These are phyloP conservation scores for Axis porcinus DNA, from an alignment of 2,113 vertebrate species.

Conservation along the genomic window DNA sequence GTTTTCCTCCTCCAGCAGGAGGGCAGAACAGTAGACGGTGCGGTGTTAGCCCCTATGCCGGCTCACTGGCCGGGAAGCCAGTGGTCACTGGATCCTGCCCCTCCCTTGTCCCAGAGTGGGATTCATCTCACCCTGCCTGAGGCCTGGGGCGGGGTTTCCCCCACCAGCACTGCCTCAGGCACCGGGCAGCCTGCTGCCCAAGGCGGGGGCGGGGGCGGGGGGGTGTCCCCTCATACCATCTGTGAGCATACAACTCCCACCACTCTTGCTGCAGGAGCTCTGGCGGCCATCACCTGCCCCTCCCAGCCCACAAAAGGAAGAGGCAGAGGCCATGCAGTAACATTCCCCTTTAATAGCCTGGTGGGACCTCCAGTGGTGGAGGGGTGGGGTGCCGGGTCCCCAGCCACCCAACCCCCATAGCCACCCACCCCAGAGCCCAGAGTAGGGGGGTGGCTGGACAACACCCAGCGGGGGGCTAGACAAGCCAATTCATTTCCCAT, in stretches of 20 bases:
- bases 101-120: background rate
- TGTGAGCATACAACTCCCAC: background rate
- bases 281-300: background rate
- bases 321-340: constrained; percentile 74
- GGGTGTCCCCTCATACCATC: background rate
- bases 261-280: no score
- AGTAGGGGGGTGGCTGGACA: constrained; percentile 29
- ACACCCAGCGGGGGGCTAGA: constrained; percentile 59
- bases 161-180: background rate
- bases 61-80: background rate
- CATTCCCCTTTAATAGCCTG: constrained; percentile 80
- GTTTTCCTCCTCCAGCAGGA: no score
- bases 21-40: background rate
- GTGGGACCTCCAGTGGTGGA: constrained; percentile 66
- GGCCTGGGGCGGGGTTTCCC: no score
- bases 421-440: constrained; percentile 56
- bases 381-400: constrained; percentile 20
- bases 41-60: background rate
- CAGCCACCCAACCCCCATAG: background rate
- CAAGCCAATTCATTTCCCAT: constrained; percentile 76
- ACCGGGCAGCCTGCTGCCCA: background rate
- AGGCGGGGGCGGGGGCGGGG: no score
- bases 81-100: background rate
- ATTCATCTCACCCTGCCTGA: background rate
- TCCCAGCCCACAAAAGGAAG: constrained; percentile 45